These are phyloP conservation scores for Xiphophorus couchianus DNA, from an alignment of 2,113 vertebrate species.

Conservation along the genomic window DNA sequence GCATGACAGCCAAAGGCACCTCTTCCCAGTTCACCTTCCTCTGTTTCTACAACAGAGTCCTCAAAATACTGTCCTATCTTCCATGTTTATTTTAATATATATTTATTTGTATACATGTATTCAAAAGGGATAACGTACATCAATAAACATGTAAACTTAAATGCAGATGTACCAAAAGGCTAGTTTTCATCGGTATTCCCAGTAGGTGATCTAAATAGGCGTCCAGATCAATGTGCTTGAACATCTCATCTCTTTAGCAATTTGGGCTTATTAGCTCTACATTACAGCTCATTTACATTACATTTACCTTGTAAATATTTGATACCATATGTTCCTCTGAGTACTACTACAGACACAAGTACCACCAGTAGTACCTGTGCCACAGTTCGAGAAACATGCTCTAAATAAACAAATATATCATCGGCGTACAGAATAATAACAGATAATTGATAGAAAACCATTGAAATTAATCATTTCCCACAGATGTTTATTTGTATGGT, in stretches of 20 bases:
- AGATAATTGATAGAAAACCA: conserved; percentile 59
- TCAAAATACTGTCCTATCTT: not conserved
- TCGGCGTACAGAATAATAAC: conserved; percentile 50
- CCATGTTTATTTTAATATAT: not conserved
- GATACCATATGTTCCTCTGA: not conserved
- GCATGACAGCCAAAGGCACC: no score
- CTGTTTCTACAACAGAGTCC: no score
- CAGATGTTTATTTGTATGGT: conserved; percentile 77
- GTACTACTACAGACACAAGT: not conserved
- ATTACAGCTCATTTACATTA: conserved; percentile 1
- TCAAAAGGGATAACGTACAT: not conserved
- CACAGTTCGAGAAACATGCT: conserved; percentile 2
- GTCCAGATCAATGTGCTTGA: not conserved
- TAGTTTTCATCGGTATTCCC: not conserved
- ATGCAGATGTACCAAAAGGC: not conserved
- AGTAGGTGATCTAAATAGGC: not conserved
- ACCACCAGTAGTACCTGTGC: not conserved
- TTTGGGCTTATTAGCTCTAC: not conserved
- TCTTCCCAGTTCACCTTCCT: no score
- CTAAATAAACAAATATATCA: conserved; percentile 61
- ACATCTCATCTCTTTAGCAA: not conserved
- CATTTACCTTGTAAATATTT: not conserved
- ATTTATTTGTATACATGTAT: not conserved
- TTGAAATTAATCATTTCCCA: conserved; percentile 64
- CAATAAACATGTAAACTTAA: not conserved